Conservation (phyloP, 23 tunicate genomes). For the Ciona savignyi region DNA sequence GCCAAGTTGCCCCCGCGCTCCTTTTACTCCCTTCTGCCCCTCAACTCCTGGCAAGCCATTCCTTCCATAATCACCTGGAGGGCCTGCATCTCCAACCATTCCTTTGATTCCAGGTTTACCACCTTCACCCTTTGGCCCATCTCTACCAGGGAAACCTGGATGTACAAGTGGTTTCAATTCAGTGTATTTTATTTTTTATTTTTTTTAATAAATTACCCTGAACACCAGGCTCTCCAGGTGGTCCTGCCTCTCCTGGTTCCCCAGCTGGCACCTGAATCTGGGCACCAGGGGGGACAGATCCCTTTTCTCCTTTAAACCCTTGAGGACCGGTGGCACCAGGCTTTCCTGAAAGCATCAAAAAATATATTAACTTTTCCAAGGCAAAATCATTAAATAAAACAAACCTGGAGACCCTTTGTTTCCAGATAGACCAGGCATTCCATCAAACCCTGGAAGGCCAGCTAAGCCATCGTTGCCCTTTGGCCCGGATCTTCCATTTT, state of each 20-base stretch:
- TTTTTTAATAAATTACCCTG: not conserved
- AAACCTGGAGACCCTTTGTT: slow-evolving; percentile 6
- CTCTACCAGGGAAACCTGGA: not conserved
- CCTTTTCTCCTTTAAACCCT: slow-evolving; percentile 34
- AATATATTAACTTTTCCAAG: not conserved
- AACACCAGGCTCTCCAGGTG: slow-evolving; percentile 25
- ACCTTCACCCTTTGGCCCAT: not conserved
- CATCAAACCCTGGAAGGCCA: slow-evolving; percentile 7
- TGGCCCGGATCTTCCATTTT: slow-evolving; percentile 2
- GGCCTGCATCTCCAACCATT: slow-evolving; percentile 5
- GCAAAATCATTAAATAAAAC: not conserved
- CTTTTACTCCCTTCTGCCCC: slow-evolving; percentile 24
- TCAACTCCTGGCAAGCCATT: slow-evolving; percentile 18
- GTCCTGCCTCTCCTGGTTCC: slow-evolving; percentile 35
- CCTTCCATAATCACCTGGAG: slow-evolving; percentile 9
- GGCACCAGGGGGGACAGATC: not conserved
- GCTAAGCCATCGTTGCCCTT: slow-evolving; percentile 6
- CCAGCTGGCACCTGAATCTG: not conserved
- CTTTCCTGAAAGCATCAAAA: not conserved
- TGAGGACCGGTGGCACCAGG: slow-evolving; percentile 10
- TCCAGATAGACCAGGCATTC: slow-evolving; percentile 1
- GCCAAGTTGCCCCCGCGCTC: slow-evolving; percentile 47
- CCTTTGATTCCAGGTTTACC: slow-evolving; percentile 12
- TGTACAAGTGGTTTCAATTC: too few species aligned
- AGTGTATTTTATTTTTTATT: too few species aligned